Evolutionary conservation across 2,113 vertebrate genomes (phyloP), one percentile per base, ranked within the genome.

Genomic region (Gymnocephalus cernua): DNA sequence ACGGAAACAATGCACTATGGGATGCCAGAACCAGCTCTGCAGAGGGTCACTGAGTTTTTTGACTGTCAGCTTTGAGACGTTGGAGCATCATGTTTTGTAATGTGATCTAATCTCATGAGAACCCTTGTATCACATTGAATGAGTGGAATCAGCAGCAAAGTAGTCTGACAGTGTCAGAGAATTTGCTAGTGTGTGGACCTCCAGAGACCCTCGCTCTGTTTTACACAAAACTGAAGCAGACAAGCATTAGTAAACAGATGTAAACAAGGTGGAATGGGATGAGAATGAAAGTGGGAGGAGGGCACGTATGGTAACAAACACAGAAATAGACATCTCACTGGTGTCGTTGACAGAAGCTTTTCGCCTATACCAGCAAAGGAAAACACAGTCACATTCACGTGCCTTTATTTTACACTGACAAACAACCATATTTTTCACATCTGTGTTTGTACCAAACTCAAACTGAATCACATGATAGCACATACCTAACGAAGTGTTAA

Each of bases 181-280:
- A 0, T 77, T 19, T 61, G 74, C 45, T 64, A 47, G 59, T 45
- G 63, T 7, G 58, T 27, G 71, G 69, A 87, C 75, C 87, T 82
- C 86, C 25, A 41, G 84, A 88, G 86, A 87, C 64, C 66, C 66
- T 18, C 18, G 4, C 53, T 45, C 85, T 77, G 79, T 61, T 12
- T 57, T 68, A 63, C 81, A 79, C 47, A 25, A 58, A 86, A 86
- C 74, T 53, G 41, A 84, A 85, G 87, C 15, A 76, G 84, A 88
- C 85, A 84, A n/a, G 85, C 82, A 78, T 82, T 79, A 79, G 92
- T 87, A 89, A 91, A 91, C 92, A 91, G 54, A 91, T 91, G 88
- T 85, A 86, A 90, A 88, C 83, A 74, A 53, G 64, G 77, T 15
- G 79, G 67, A 79, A 73, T 51, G 80, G 79, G 80, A 76, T 0